These are phyloP conservation scores for Chaetogeoica ovagalla DNA, from an alignment of 2,888 invertebrate genomes.

Conservation along the genomic window DNA sequence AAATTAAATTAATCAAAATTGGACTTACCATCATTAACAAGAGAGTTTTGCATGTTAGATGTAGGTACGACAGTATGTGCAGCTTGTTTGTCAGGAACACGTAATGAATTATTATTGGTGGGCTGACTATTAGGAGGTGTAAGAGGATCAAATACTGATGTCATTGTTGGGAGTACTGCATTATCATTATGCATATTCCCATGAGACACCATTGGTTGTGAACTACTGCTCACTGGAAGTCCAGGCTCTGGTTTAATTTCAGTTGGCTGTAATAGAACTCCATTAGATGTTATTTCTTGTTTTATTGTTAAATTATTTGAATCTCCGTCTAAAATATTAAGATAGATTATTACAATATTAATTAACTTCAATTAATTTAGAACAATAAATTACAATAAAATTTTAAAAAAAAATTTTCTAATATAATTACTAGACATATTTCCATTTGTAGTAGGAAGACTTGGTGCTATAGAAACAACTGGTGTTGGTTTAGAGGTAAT, in stretches of 20 bases:
- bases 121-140: conserved; percentile 50
- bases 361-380: too few relatives aligned
- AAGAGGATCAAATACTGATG: conserved; percentile 49
- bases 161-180: conserved; percentile 24
- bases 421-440: conserved; percentile 47
- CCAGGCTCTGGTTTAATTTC: conserved; percentile 47
- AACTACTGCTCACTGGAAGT: conserved; percentile 34
- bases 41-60: conserved; percentile 26
- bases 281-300: conserved; percentile 47
- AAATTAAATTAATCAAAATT: background rate
- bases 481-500: conserved; percentile 35
- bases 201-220: conserved; percentile 12
- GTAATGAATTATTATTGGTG: conserved; percentile 49
- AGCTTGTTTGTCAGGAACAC: conserved; percentile 47
- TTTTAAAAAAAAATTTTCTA: background rate
- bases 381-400: too few relatives aligned
- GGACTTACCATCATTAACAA: conserved; percentile 38
- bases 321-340: conserved; percentile 39
- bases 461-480: conserved; percentile 33
- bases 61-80: conserved; percentile 35
- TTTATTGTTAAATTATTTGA: conserved; percentile 32
- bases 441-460: conserved; percentile 47
- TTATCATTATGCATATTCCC: conserved; percentile 37
- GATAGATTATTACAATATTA: background rate
- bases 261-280: conserved; percentile 23